A percentile compares a stretch with the other conserved stretches of the same genome.
phyloP scores from a whole-genome alignment of 2,797 vertebrate genomes.

The Sitta carolinensis region DNA sequence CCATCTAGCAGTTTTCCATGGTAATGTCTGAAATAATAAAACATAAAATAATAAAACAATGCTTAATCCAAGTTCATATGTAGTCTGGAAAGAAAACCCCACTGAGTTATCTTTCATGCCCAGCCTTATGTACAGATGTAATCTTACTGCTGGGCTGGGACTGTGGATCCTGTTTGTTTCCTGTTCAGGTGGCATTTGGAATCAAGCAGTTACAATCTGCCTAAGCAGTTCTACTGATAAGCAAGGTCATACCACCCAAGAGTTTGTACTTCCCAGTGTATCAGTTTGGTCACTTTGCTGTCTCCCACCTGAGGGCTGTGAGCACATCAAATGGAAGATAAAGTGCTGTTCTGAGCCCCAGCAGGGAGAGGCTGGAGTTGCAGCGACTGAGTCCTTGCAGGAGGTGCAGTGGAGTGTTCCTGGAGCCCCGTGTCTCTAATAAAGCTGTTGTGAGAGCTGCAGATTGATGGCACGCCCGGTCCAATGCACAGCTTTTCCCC shows the following conservation, averaged over 20 bases:
- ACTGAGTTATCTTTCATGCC: not conserved
- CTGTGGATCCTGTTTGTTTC: not conserved
- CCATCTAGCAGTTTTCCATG: conserved; percentile 11
- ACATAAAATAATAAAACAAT: not conserved
- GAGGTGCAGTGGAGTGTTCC: not conserved
- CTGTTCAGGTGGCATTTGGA: not conserved
- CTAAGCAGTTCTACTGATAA: not conserved
- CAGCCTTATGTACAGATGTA: not conserved
- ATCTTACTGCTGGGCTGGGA: not conserved
- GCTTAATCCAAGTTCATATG: not conserved
- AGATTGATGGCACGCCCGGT: not conserved
- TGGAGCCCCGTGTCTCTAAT: not conserved
- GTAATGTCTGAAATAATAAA: not conserved
- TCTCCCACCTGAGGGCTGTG: not conserved
- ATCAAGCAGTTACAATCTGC: not conserved
- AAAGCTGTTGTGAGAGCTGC: not conserved
- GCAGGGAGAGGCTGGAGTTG: not conserved
- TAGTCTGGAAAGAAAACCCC: not conserved
- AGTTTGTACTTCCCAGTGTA: not conserved
- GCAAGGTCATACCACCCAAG: not conserved
- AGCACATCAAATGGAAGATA: not conserved
- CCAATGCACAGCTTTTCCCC: not conserved
- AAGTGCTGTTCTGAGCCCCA: accelerated
- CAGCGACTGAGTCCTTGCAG: not conserved
- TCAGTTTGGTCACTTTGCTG: not conserved